These are phyloP conservation scores for Mesopsocus fuscifrons DNA, from an alignment of 2,888 invertebrate genomes.

Conservation along the genomic window DNA sequence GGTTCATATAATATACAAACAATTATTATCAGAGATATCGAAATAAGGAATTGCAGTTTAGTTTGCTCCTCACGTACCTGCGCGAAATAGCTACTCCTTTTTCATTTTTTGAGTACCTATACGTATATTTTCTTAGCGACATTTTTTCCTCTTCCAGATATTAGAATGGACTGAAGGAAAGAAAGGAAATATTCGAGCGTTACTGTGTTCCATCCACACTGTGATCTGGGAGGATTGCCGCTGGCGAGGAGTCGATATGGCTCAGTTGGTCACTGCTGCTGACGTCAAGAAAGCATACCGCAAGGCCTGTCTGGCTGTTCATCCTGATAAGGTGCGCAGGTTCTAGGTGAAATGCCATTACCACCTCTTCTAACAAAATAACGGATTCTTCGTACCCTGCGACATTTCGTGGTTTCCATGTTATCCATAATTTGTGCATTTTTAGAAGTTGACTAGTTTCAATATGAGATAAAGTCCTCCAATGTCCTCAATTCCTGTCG, in stretches of 20 bases:
- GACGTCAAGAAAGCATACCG: constrained; percentile 94
- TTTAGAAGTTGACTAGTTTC: constrained; percentile 13
- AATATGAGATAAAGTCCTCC: too few relatives aligned
- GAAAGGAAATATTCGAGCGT: constrained; percentile 85
- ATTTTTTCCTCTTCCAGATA: constrained; percentile 30
- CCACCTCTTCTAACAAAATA: constrained; percentile 16
- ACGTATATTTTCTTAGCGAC: constrained; percentile 4
- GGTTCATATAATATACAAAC: too few relatives aligned
- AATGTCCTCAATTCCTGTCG: too few relatives aligned
- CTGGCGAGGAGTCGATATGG: constrained; percentile 90
- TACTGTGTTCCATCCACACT: constrained; percentile 84
- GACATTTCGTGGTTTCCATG: background rate
- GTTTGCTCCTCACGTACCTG: background rate
- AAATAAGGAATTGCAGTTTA: too few relatives aligned
- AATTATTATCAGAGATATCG: too few relatives aligned
- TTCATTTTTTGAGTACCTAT: too few relatives aligned
- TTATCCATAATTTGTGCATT: constrained; percentile 6
- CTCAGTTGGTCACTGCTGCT: constrained; percentile 71
- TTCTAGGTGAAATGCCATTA: constrained; percentile 2
- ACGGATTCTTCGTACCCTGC: constrained; percentile 10
- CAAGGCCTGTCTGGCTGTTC: constrained; percentile 89
- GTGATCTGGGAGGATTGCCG: constrained; percentile 85
- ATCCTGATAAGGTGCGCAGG: constrained; percentile 83
- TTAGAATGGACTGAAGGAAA: constrained; percentile 75
- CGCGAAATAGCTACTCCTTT: too few relatives aligned